phyloP scores from a whole-genome alignment of 2,113 vertebrate genomes.

The Channa maculata region DNA sequence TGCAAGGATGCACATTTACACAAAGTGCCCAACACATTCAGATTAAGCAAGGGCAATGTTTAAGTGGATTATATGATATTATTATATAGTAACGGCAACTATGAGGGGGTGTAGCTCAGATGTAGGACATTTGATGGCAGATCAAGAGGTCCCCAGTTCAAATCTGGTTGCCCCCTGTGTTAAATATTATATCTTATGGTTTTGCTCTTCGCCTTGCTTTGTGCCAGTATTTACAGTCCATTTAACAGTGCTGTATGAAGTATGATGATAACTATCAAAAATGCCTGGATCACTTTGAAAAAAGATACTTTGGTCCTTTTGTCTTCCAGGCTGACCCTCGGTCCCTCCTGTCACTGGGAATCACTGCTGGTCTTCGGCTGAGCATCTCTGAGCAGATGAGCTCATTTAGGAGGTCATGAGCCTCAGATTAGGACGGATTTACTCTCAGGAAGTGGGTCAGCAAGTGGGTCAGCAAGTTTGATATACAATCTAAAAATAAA shows the following conservation, averaged over 20 bases:
- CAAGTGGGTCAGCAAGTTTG: conserved; percentile 44
- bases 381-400: conserved; percentile 61
- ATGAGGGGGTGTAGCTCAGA: conserved; percentile 76
- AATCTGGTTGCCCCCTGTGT: conserved; percentile 76
- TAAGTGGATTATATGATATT: no score
- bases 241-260: no score
- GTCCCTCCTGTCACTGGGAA: conserved; percentile 9
- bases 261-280: no score
- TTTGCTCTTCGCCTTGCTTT: no score
- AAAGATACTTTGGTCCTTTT: not conserved
- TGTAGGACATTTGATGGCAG: conserved; percentile 89
- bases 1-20: no score
- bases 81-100: no score
- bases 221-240: no score
- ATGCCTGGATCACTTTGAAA: no score
- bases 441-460: conserved; percentile 49
- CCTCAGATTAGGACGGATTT: conserved; percentile 64
- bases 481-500: no score
- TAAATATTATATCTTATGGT: no score
- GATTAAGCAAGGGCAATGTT: no score
- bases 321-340: not conserved
- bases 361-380: conserved; percentile 20
- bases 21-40: no score
- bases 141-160: conserved; percentile 86
- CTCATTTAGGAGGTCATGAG: conserved; percentile 63